Base-by-base conservation (phyloP, 2,888 invertebrate genomes). In the Germaria angustata region DNA sequence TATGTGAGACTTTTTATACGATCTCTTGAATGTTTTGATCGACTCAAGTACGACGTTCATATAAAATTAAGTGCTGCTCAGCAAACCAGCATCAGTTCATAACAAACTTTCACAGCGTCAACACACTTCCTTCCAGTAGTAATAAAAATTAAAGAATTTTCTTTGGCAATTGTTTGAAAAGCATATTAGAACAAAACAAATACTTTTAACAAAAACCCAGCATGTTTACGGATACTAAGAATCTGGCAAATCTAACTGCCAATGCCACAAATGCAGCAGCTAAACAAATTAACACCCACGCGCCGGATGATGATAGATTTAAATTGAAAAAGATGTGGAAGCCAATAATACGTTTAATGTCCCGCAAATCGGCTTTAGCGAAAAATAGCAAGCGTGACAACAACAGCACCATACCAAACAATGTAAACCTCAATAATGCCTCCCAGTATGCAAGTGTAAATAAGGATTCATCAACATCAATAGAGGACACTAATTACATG, bases 71-170 rank as follows among this genome's bases (percentile, higher is more conserved):
- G 88, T 86, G 88, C 85, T 88, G 87, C 86, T 85, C 85, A 87
- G 85, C 86, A 87, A 87, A 88, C 87, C 90, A 89, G 89, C 90
- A 90, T 90, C 91, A 90, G 90, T 90, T 87, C 87, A 87, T 86
- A 86, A 87, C 84, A 87, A 87, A 87, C 87, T 87, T 88, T 89
- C 88, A 86, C 86, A 86, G 87, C 86, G 88, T 86, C 85, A 87
- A 88, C 89, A 89, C 86, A 80, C 66, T 61, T 77, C 11, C 28
- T 44, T 32, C 0, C 28, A 85, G 3, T n/a, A 28, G 28, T 6
- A 28, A 28, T 11, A 61, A 73, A 41, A 28, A 84, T 66, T 44
- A n/a, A 63, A 57, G 22, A 73, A 39, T 36, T 65, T 55, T 65
- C 15, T 61, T 77, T 61, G 22, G 15, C 17, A 24, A 49, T 41